Conservation (phyloP, 2,113 vertebrate genomes). For the Bathybates hornii region DNA sequence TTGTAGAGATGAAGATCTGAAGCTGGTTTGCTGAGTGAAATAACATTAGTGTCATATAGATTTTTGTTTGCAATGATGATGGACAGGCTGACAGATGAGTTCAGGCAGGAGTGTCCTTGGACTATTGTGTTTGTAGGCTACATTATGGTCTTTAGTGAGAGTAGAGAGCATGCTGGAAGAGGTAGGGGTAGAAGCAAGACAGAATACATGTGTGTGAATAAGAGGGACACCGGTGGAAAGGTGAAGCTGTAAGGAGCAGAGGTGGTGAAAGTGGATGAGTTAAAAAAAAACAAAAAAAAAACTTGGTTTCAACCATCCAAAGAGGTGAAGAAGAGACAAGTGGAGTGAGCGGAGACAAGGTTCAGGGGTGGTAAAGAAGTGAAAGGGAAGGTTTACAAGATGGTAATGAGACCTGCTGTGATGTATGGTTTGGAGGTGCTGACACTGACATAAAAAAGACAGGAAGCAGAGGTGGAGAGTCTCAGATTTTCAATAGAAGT, state of each 20-base stretch:
- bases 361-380: background rate
- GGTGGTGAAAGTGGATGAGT: background rate
- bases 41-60: background rate
- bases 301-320: background rate
- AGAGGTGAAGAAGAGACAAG: background rate
- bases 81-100: background rate
- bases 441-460: background rate
- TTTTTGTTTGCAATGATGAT: background rate
- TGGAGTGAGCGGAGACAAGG: background rate
- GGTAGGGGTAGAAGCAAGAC: background rate
- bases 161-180: background rate
- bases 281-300: rapidly evolving
- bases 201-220: background rate
- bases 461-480: background rate
- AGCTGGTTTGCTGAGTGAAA: background rate
- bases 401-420: background rate
- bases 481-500: background rate
- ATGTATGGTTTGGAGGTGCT: background rate
- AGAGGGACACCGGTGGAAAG: background rate
- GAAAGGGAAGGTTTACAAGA: background rate
- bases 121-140: background rate
- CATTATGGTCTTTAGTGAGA: background rate
- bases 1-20: background rate
- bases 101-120: background rate
- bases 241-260: background rate